Conservation (phyloP, 2,797 vertebrate genomes). For the Acestrorhynchus altus region DNA sequence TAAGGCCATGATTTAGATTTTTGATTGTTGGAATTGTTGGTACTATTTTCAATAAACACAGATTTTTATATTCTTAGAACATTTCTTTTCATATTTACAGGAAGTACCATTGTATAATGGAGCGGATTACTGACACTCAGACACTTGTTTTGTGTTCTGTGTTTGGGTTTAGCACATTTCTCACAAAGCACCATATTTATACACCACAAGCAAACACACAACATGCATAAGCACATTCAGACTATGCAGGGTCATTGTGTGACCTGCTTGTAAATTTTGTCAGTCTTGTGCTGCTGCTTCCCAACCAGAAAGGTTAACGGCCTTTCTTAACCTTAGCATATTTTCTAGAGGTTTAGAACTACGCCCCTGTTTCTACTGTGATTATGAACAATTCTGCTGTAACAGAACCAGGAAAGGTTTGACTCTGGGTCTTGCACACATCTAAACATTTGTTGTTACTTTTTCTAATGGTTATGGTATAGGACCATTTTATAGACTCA, state of each 20-base stretch:
- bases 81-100: no score
- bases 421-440: no score
- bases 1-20: no score
- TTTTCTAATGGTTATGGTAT: no score
- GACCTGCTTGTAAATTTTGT: neutral
- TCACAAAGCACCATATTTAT: constrained; percentile 2
- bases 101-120: neutral
- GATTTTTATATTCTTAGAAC: neutral
- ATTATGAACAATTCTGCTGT: neutral
- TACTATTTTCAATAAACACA: no score
- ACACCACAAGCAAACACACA: constrained; percentile 17
- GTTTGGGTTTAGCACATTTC: constrained; percentile 1
- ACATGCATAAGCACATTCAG: neutral
- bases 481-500: no score
- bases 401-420: no score
- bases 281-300: neutral
- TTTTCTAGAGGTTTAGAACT: neutral
- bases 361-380: neutral
- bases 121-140: neutral
- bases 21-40: no score
- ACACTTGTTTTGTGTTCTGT: constrained; percentile 1
- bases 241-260: neutral
- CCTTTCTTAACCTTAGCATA: neutral
- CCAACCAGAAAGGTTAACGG: neutral
- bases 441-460: no score